Percentiles rank a stretch among this genome's conserved stretches.
Conservation (phyloP, 2,888 invertebrate species). For the Heteromurus nitidus region DNA sequence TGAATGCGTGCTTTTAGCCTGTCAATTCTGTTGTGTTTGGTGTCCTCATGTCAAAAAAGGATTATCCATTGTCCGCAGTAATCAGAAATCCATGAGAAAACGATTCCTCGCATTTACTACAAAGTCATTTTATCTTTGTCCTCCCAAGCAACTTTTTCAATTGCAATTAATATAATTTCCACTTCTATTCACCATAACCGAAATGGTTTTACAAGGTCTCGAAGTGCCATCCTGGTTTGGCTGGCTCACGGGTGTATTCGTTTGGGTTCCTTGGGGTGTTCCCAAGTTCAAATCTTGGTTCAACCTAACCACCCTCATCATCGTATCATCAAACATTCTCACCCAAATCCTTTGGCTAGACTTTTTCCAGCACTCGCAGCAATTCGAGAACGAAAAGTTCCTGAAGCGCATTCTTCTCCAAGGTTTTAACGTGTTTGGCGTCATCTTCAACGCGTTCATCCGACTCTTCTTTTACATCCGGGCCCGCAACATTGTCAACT, state of each 20-base stretch:
- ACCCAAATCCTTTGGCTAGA: constrained; percentile 65
- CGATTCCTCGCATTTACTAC: too few species aligned
- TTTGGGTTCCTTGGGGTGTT: constrained; percentile 63
- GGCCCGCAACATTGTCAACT: constrained; percentile 60
- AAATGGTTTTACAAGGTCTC: constrained; percentile 65
- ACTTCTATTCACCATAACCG: too few species aligned
- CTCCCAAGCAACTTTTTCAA: too few species aligned
- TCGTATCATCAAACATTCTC: constrained; percentile 51
- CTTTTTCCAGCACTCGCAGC: constrained; percentile 54
- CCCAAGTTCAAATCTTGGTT: constrained; percentile 61
- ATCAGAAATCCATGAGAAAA: too few species aligned
- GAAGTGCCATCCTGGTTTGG: constrained; percentile 69
- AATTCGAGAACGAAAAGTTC: constrained; percentile 65
- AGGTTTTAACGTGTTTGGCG: constrained; percentile 65
- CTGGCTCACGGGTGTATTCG: constrained; percentile 64
- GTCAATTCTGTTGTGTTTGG: too few species aligned
- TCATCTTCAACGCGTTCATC: constrained; percentile 63
- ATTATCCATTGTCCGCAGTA: too few species aligned
- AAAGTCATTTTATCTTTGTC: too few species aligned
- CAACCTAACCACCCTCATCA: constrained; percentile 48
- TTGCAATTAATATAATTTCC: too few species aligned
- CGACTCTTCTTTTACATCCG: constrained; percentile 61
- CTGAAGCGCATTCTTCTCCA: constrained; percentile 65
- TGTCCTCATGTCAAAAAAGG: too few species aligned
- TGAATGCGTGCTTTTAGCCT: too few species aligned